Conservation (phyloP, 1,140 invertebrate genomes). For the Helicoverpa zea region DNA sequence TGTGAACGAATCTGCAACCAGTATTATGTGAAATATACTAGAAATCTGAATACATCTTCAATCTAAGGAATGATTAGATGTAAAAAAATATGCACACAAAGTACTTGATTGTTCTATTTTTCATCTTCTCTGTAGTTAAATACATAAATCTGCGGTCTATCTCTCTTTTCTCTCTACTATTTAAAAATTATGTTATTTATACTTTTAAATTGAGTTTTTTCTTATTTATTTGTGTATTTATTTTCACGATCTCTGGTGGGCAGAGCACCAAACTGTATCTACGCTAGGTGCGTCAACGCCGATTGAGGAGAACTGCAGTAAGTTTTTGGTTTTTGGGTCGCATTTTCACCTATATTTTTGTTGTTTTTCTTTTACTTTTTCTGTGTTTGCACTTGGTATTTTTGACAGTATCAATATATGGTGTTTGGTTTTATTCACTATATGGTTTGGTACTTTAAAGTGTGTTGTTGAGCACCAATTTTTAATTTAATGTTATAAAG, state of each 20-base stretch:
- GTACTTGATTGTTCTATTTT: no score
- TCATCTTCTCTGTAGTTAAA: not conserved
- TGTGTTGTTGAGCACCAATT: no score
- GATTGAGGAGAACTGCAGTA: slow-evolving; percentile 41
- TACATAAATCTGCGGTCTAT: not conserved
- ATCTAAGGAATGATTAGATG: no score
- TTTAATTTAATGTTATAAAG: no score
- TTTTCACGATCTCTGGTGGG: slow-evolving; percentile 18
- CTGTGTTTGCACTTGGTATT: not conserved
- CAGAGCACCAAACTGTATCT: slow-evolving; percentile 42
- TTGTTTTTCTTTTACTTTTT: not conserved
- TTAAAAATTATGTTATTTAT: slow-evolving; percentile 6
- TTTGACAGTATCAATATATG: no score
- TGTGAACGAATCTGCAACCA: no score
- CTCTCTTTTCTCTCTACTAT: not conserved
- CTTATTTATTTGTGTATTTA: slow-evolving; percentile 28
- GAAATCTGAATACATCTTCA: no score
- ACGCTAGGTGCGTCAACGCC: slow-evolving; percentile 41
- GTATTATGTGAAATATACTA: no score
- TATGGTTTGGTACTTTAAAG: no score
- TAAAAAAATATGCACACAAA: no score
- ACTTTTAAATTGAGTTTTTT: not conserved
- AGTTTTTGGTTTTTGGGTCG: slow-evolving; percentile 16
- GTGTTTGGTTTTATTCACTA: no score
- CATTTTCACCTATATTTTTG: not conserved